These are phyloP conservation scores for Aromia moschata DNA, from an alignment of 2,888 invertebrate genomes.

Conservation along the genomic window DNA sequence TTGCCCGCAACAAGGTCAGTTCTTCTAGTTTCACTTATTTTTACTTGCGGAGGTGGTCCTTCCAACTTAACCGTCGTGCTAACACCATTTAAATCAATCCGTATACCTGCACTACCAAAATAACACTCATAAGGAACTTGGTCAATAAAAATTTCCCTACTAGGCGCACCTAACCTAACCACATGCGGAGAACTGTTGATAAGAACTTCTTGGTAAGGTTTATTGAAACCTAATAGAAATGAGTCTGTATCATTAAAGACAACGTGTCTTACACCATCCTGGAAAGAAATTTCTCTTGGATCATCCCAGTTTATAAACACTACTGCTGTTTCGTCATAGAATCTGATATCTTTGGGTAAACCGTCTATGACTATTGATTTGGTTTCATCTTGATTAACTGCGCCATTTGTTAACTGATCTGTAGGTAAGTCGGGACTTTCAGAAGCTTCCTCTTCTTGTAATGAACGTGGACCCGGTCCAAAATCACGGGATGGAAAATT, in stretches of 20 bases:
- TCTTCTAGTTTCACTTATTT: conserved; percentile 81
- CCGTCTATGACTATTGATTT: conserved; percentile 86
- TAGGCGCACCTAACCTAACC: conserved; percentile 90
- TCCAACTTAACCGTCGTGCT: conserved; percentile 83
- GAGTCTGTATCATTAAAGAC: conserved; percentile 81
- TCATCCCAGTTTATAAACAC: conserved; percentile 88
- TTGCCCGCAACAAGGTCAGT: conserved; percentile 86
- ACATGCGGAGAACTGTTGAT: conserved; percentile 79
- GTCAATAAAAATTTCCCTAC: conserved; percentile 90
- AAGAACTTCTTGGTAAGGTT: conserved; percentile 76
- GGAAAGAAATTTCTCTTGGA: conserved; percentile 85
- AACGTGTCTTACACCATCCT: conserved; percentile 78
- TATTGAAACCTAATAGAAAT: conserved; percentile 71
- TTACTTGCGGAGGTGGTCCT: conserved; percentile 93
- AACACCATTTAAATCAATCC: conserved; percentile 81
- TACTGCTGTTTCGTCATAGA: conserved; percentile 86
- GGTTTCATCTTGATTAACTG: conserved; percentile 73
- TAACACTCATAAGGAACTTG: conserved; percentile 90
- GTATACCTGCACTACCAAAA: conserved; percentile 88
- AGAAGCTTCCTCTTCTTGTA: conserved; percentile 14
- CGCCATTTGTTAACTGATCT: conserved; percentile 30
- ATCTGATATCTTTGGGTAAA: conserved; percentile 81
- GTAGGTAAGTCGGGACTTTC: conserved; percentile 41
- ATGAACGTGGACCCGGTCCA: neutral
- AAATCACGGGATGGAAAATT: conserved; percentile 29